Evolutionary conservation across 1,140 invertebrate species (phyloP).

Genomic region (Cepaea nemoralis): DNA sequence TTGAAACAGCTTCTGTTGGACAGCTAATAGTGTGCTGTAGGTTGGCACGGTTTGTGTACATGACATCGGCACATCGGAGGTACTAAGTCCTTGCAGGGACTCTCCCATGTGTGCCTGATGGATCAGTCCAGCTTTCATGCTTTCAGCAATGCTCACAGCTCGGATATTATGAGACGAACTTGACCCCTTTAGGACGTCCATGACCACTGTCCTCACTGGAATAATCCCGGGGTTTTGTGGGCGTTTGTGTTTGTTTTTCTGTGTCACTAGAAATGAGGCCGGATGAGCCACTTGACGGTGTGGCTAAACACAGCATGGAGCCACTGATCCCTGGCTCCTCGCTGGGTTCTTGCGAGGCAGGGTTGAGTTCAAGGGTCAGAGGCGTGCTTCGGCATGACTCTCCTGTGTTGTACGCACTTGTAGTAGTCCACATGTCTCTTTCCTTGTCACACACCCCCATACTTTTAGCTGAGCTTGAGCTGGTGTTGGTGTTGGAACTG

Average conservation of each 20-base stretch:
- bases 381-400: slow-evolving; percentile 82
- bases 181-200: slow-evolving; percentile 36
- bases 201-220: slow-evolving; percentile 60
- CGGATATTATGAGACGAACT: slow-evolving; percentile 37
- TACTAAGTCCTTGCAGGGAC: slow-evolving; percentile 68
- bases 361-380: slow-evolving; percentile 75
- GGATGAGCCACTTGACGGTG: slow-evolving; percentile 51
- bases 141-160: slow-evolving; percentile 45
- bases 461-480: slow-evolving; percentile 22
- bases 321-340: slow-evolving; percentile 57
- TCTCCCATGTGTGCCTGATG: slow-evolving; percentile 58
- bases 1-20: slow-evolving; percentile 81
- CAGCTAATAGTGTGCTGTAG: slow-evolving; percentile 81
- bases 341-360: slow-evolving; percentile 64
- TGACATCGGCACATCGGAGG: slow-evolving; percentile 75
- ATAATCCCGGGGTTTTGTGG: slow-evolving; percentile 53
- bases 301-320: slow-evolving; percentile 68
- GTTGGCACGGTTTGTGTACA: slow-evolving; percentile 83
- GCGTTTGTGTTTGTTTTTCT: slow-evolving; percentile 69
- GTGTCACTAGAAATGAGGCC: slow-evolving; percentile 60
- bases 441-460: slow-evolving; percentile 43
- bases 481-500: slow-evolving; percentile 37
- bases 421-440: slow-evolving; percentile 59
- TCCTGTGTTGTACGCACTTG: slow-evolving; percentile 84
- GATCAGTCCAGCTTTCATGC: slow-evolving; percentile 43